These are phyloP conservation scores for Drosophila yakuba DNA, from an alignment of 1,140 invertebrate species.

Conservation along the genomic window DNA sequence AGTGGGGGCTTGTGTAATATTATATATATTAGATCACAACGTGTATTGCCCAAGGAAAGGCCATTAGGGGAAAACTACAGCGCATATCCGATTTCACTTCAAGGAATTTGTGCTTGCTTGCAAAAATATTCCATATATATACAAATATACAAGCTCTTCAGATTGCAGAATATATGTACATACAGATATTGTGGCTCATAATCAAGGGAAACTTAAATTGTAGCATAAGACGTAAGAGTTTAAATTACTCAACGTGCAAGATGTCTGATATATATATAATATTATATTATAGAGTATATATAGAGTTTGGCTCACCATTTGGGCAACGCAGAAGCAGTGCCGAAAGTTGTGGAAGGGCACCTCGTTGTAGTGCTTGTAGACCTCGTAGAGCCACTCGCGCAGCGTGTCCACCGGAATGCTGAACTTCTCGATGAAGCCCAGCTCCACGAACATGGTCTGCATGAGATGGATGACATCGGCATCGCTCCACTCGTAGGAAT, in stretches of 20 bases:
- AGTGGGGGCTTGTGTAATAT: background rate
- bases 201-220: no score
- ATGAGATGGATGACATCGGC: constrained; percentile 92
- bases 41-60: background rate
- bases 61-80: constrained; percentile 11
- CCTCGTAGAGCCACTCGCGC: constrained; percentile 90
- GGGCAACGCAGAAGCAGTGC: constrained; percentile 95
- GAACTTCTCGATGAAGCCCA: constrained; percentile 91
- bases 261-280: no score
- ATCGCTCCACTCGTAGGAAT: constrained; percentile 93
- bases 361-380: constrained; percentile 95
- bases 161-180: no score
- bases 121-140: no score
- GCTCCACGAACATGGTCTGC: constrained; percentile 93
- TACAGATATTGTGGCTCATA: no score
- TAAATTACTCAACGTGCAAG: no score
- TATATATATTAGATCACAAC: constrained; percentile 8
- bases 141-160: no score
- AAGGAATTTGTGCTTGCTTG: background rate
- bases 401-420: constrained; percentile 91
- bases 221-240: no score
- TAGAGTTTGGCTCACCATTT: constrained; percentile 90
- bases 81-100: constrained; percentile 4
- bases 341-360: constrained; percentile 96
- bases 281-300: no score